Evolutionary conservation across 2,888 invertebrate species (phyloP), one percentile per base, ranked within the genome.

Genomic region (Cylindroiulus punctatus): DNA sequence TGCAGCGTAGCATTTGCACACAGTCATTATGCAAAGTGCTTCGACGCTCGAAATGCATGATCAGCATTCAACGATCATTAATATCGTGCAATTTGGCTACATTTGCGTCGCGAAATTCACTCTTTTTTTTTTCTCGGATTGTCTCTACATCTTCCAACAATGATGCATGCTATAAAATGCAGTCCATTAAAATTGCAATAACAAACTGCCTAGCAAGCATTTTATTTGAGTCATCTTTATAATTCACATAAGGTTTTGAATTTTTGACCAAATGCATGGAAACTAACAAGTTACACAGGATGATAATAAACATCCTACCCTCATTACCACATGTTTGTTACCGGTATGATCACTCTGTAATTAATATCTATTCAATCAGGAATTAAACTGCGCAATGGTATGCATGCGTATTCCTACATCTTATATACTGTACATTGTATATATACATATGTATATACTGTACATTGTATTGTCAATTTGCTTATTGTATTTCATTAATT

Each of bases 11-110:
- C 65, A n/a, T 3, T n/a, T 57, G 57, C 57, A 57, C 57, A n/a
- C 57, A n/a, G n/a, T 76, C 76, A 76, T 76, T 76, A 76, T 76
- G 76, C 30, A 14, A 76, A 76, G 76, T 76, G 76, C 14, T 76
- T 0, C 30, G 30, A 26, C 14, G 76, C 26, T 76, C 22, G 30
- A 76, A 76, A 76, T 76, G 76, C 76, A 76, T 14, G 76, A 76
- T 76, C 76, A 30, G 76, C 76, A 26, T 76, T 76, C 76, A 26
- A 76, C 76, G 22, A 30, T 76, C 76, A 76, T 76, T 76, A 76
- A 76, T 76, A 76, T 76, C 76, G 22, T 7, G 76, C 26, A 26
- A 76, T 30, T 76, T 65, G n/a, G 8, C 10, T 10, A 65, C 65
- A 26, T 22, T 65, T 65, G 30, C 76, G 17, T 76, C 76, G 30